Evolutionary conservation across 2,113 vertebrate genomes (phyloP).

Genomic region (Benitochromis conjunctus): DNA sequence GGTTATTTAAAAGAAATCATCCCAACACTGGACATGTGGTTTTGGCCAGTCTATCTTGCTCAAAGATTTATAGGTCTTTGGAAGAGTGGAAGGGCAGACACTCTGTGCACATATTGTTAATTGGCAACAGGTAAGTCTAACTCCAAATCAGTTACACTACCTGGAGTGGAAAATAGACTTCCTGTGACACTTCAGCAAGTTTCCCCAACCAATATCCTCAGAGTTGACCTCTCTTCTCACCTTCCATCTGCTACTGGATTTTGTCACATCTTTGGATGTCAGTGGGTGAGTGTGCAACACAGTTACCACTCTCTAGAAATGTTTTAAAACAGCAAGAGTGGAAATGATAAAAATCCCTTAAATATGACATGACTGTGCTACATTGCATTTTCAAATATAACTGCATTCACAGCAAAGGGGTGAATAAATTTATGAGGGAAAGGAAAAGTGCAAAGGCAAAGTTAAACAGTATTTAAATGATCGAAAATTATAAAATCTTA

Average conservation of each 20-base stretch:
- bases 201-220: not conserved
- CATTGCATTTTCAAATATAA: not conserved
- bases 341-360: not conserved
- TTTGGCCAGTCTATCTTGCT: not conserved
- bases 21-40: not conserved
- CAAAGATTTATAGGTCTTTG: not conserved
- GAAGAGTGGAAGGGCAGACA: conserved; percentile 38
- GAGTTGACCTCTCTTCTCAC: conserved; percentile 21
- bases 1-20: not conserved
- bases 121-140: conserved; percentile 26
- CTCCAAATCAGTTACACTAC: conserved; percentile 36
- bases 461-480: not conserved
- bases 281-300: not conserved
- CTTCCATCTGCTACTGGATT: not conserved
- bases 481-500: not conserved
- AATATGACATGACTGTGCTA: not conserved
- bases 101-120: conserved; percentile 40
- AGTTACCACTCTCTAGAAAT: not conserved
- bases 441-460: not conserved
- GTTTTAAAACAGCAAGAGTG: not conserved
- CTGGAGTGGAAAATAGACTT: conserved; percentile 66
- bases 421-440: not conserved
- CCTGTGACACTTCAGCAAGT: conserved; percentile 43
- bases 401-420: not conserved
- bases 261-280: not conserved